Conservation (phyloP, 92 coral and sea anemone genomes). For the Plumapathes pennacea region DNA sequence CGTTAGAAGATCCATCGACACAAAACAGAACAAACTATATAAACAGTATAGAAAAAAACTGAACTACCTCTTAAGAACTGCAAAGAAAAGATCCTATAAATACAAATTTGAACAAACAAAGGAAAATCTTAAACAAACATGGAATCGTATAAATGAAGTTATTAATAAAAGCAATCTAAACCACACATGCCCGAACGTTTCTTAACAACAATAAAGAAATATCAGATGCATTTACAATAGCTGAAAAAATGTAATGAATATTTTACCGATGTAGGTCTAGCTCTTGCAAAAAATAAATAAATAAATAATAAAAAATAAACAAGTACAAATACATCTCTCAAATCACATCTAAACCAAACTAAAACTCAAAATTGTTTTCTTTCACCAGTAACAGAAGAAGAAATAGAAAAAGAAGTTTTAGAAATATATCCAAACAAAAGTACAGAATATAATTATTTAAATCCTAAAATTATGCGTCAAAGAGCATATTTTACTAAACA, state of each 20-base stretch:
- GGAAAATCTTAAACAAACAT: too few relatives aligned
- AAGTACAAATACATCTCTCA: background rate
- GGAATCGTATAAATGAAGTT: too few relatives aligned
- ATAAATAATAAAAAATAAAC: too few relatives aligned
- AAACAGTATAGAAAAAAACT: background rate
- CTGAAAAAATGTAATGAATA: constrained; percentile 8
- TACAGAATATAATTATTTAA: background rate
- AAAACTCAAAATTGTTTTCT: background rate
- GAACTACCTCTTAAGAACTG: background rate
- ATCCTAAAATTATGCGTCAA: background rate
- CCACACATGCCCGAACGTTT: too few relatives aligned
- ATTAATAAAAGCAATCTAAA: too few relatives aligned
- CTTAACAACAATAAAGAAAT: too few relatives aligned
- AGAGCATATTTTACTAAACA: background rate
- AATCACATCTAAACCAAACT: background rate
- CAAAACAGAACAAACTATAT: background rate
- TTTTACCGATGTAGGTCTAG: constrained; percentile 1
- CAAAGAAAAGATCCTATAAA: background rate
- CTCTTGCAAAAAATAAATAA: background rate
- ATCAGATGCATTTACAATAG: too few relatives aligned
- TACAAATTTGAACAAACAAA: too few relatives aligned
- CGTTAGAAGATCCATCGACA: background rate
- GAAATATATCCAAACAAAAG: background rate
- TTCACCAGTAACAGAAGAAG: constrained; percentile 7
- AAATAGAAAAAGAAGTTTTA: background rate